Evolutionary conservation across 1,140 invertebrate species (phyloP).

Genomic region (Pomacea maculata): DNA sequence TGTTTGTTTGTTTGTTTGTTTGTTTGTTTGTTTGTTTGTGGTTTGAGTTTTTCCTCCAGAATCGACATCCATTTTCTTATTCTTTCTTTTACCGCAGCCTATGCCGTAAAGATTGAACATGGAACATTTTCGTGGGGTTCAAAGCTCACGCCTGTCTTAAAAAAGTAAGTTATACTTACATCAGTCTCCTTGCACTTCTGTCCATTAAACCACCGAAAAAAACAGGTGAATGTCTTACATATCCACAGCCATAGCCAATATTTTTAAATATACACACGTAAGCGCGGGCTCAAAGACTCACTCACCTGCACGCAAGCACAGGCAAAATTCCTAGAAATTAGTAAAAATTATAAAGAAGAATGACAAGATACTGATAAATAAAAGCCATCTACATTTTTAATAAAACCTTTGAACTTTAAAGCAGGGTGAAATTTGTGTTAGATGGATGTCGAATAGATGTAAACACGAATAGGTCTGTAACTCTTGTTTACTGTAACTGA

Average conservation of each 20-base stretch:
- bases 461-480: neutral
- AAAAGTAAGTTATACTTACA: conserved; percentile 15
- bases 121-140: conserved; percentile 21
- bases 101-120: conserved; percentile 15
- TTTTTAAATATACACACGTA: neutral
- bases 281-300: neutral
- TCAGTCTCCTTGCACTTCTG: neutral
- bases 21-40: neutral
- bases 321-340: no score
- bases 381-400: no score
- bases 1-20: no score
- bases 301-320: no score
- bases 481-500: neutral
- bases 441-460: no score
- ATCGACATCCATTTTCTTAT: neutral
- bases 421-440: no score
- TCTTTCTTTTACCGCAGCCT: conserved; percentile 2
- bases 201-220: neutral
- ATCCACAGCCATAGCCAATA: neutral
- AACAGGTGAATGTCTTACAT: neutral
- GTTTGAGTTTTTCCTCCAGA: no score
- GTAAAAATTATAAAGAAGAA: no score
- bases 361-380: no score
- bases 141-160: conserved; percentile 1
- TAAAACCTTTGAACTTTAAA: no score